Evolutionary conservation across 2,888 invertebrate genomes (phyloP), one percentile per base, ranked within the genome.

Genomic region (Metopia argyrocephala): DNA sequence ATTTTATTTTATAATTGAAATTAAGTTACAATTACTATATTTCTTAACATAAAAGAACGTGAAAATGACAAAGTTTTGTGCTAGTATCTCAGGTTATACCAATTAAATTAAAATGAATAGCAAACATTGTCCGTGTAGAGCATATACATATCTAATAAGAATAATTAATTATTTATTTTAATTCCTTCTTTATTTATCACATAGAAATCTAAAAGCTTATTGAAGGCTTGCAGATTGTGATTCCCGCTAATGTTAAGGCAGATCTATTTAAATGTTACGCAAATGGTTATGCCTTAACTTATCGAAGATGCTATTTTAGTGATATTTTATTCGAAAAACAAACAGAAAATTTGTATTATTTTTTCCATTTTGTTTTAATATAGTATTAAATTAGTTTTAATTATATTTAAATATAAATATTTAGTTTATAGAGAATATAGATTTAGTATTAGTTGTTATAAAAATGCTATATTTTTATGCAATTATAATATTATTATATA

Each of bases 231-330:
- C 31, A 25, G 3, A 62, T 31, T 31, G 25, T 62, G 69, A 56
- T 69, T 62, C 64, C 50, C 52, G 28, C 31, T 46, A 64, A 52
- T 38, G 61, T 56, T 74, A 56, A 66, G 52, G 20, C 23, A 31
- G 31, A 31, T 31, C 9, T 12, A 3, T 31, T 31, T 3, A 31
- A 31, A 31, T 12, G 31, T 12, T 1, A 12, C 7, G 31, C 31
- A 31, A 12, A 31, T 31, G 59, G 18, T 28, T 9, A 20, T 9
- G 2, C 12, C 21, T 20, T 70, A 64, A 45, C 52, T 61, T 56
- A 66, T 75, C 61, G 61, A 82, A 76, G 70, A 82, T 71, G 75
- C 75, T 82, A 82, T 75, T 78, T 79, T 59, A 78, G 78, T 82
- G 78, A 82, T 82, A 78, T 78, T 78, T 81, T 78, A 56, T 62